Base-by-base conservation (phyloP, 2,888 invertebrate genomes). In the Cerastoderma edule region DNA sequence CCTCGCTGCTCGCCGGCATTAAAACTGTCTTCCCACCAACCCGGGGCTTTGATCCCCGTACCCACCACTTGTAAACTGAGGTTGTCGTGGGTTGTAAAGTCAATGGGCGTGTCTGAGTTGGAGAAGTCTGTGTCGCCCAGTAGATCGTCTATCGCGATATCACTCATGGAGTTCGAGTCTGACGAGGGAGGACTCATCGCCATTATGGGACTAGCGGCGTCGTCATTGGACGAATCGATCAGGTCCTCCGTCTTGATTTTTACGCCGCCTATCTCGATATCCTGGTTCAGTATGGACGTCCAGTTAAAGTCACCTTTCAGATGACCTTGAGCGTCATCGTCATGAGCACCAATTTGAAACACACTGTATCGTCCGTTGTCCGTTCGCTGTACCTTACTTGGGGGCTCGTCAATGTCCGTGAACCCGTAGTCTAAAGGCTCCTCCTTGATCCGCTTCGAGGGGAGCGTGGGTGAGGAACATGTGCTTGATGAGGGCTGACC, bases 11-110 rank as follows among this genome's bases (percentile, higher is more conserved):
- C 84, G 44, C 83, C 81, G 48, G 78, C 75, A 54, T 83, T 83
- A 16, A 86, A 75, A 73, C 80, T 87, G 48, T 90, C 90, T 27
- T 78, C 79, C 93, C 93, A 93, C 92, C 92, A 92, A n/a, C 89
- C 89, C 0, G 92, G 92, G 1, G 91, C 88, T 68, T 85, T 85
- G 44, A 93, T 92, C n/a, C 89, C 86, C 6, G 87, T 85, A n/a
- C 93, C 93, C 10, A 88, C 87, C 33, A 92, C 88, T n/a, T 89
- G 89, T 65, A 92, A 78, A 77, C 89, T 89, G 19, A 90, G 75
- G 54, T 70, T 64, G 66, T 79, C 72, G 66, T 74, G 76, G 13
- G 80, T 78, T 16, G 91, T 91, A 65, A 92, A 83, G 83, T 92
- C 91, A 50, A 91, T 76, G 22, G 91, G 88, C 68, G 87, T 85